These are phyloP conservation scores for Xestoiulus laeticollis DNA, from an alignment of 2,888 invertebrate species.

Conservation along the genomic window DNA sequence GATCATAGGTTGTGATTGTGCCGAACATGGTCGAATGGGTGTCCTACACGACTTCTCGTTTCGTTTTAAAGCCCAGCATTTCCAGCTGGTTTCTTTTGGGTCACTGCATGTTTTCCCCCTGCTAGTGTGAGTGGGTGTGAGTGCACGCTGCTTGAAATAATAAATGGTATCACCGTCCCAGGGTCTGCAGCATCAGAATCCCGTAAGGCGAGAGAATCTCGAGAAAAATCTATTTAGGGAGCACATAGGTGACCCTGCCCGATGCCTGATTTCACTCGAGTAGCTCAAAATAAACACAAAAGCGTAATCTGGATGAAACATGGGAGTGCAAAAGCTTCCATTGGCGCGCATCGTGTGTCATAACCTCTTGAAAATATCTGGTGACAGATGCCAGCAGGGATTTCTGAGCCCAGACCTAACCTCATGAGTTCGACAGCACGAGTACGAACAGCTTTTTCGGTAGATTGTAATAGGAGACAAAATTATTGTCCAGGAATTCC, in stretches of 20 bases:
- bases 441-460: background rate
- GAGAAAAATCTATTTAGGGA: slow-evolving; percentile 11
- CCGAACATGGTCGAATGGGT: background rate
- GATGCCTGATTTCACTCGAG: slow-evolving; percentile 11
- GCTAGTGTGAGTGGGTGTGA: background rate
- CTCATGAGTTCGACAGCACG: too few species aligned
- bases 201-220: background rate
- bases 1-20: background rate
- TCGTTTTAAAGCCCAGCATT: background rate
- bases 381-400: slow-evolving; percentile 28
- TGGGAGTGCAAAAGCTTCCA: background rate
- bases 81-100: slow-evolving; percentile 34
- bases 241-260: slow-evolving; percentile 27
- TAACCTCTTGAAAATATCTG: background rate
- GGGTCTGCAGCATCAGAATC: background rate
- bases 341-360: background rate
- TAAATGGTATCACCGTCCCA: slow-evolving; percentile 34
- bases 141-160: background rate
- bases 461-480: too few species aligned
- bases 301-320: slow-evolving; percentile 25
- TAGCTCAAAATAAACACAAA: slow-evolving; percentile 16
- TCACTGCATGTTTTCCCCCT: slow-evolving; percentile 15
- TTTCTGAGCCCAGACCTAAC: background rate
- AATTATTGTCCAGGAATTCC: background rate
- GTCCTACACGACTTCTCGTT: background rate